A percentile compares a stretch with the other conserved stretches of the same genome.
Evolutionary conservation across 1,140 invertebrate species (phyloP).

Genomic region (Aphidius ervi): DNA sequence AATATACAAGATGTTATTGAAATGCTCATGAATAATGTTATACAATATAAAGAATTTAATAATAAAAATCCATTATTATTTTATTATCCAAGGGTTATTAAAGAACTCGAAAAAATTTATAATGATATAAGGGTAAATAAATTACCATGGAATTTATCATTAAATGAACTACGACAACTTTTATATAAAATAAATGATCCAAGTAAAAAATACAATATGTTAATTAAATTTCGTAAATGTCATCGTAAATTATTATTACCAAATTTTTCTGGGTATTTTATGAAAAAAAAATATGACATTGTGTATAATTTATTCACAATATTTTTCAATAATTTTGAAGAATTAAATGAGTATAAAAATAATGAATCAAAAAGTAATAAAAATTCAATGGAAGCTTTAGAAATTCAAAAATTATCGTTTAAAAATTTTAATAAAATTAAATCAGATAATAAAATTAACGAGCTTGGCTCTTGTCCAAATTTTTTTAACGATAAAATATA

Average conservation of each 20-base stretch:
- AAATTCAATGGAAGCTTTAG: background rate
- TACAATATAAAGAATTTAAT: constrained; percentile 30
- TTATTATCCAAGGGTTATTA: constrained; percentile 29
- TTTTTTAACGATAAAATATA: constrained; percentile 30
- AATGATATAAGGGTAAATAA: background rate
- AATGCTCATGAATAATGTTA: constrained; percentile 7
- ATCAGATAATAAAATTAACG: background rate
- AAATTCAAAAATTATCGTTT: background rate
- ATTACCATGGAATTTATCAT: constrained; percentile 32
- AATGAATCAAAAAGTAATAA: no score
- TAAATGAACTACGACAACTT: constrained; percentile 30
- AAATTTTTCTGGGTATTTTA: background rate
- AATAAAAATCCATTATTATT: constrained; percentile 31
- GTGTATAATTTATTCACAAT: constrained; percentile 4
- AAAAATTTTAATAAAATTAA: constrained; percentile 2
- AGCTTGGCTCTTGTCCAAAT: constrained; percentile 22
- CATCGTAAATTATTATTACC: constrained; percentile 27
- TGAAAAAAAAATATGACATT: background rate
- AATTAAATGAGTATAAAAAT: no score
- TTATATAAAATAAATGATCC: constrained; percentile 28
- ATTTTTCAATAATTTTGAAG: background rate
- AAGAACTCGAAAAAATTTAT: constrained; percentile 34
- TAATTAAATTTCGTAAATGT: constrained; percentile 25
- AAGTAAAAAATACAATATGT: constrained; percentile 3
- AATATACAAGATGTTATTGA: constrained; percentile 27